These are phyloP conservation scores for Pseudochirops cupreus DNA, from an alignment of 2,797 vertebrate genomes.

Conservation along the genomic window DNA sequence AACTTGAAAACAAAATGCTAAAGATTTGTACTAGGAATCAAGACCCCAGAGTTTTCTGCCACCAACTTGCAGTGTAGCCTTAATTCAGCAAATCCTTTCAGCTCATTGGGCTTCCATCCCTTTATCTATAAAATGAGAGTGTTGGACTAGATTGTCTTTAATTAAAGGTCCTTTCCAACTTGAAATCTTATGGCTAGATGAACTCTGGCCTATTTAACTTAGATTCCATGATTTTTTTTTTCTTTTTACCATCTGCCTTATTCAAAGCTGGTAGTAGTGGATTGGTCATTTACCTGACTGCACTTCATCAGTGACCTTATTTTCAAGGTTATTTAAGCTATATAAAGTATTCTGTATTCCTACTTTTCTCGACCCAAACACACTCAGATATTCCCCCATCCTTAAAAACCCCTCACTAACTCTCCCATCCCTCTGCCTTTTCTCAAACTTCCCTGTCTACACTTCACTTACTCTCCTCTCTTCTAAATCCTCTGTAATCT, in stretches of 20 bases:
- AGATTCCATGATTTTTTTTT: neutral
- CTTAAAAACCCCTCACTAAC: too few relatives aligned
- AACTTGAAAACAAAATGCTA: neutral
- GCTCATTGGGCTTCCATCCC: neutral
- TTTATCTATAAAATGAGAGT: neutral
- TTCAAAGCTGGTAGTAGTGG: neutral
- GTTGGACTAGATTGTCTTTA: neutral
- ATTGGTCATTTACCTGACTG: neutral
- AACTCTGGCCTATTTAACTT: neutral
- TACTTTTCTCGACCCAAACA: neutral
- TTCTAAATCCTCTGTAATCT: neutral
- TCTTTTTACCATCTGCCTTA: neutral
- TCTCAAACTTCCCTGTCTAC: neutral
- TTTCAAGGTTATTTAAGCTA: conserved; percentile 11
- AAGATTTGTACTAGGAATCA: neutral
- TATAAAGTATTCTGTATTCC: neutral
- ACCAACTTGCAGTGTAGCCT: neutral
- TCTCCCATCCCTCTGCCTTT: neutral
- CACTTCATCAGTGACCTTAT: neutral
- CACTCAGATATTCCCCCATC: neutral
- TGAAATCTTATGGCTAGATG: neutral
- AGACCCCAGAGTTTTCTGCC: neutral
- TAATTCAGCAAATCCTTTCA: neutral
- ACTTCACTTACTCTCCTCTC: neutral
- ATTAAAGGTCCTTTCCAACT: neutral